Evolutionary conservation across 2,797 vertebrate genomes (phyloP).

Genomic region (Poecilia wingei): DNA sequence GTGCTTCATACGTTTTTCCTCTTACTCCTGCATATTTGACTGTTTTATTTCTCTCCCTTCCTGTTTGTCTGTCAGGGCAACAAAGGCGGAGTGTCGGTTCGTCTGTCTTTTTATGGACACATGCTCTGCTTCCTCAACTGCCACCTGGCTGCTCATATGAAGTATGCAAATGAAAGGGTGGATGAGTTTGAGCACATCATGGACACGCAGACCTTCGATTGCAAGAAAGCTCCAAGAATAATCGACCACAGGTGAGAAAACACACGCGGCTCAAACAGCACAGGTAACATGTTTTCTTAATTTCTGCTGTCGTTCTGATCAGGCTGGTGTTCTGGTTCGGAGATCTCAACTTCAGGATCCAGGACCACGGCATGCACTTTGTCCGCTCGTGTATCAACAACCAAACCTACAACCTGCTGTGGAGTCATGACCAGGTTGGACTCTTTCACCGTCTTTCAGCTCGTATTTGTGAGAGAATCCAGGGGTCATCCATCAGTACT

Average conservation of each 20-base stretch:
- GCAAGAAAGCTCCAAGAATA: slow-evolving; percentile 72
- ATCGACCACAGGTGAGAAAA: slow-evolving; percentile 89
- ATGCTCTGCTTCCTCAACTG: slow-evolving; percentile 94
- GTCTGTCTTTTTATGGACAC: slow-evolving; percentile 90
- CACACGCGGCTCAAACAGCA: too few relatives aligned
- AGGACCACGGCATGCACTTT: slow-evolving; percentile 91
- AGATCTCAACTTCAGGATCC: slow-evolving; percentile 95
- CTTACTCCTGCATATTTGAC: background rate
- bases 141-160: slow-evolving; percentile 92
- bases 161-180: slow-evolving; percentile 87
- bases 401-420: slow-evolving; percentile 84
- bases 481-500: background rate
- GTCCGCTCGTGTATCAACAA: slow-evolving; percentile 86
- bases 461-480: background rate
- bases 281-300: background rate
- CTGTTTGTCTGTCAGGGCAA: slow-evolving; percentile 85
- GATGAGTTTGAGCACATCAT: slow-evolving; percentile 93
- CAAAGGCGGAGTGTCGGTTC: slow-evolving; percentile 91
- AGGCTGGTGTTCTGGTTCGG: slow-evolving; percentile 95
- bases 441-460: background rate
- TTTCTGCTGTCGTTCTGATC: background rate
- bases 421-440: slow-evolving; percentile 94
- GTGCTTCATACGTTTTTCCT: background rate
- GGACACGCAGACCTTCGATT: slow-evolving; percentile 85
- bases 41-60: background rate